Evolutionary conservation across 2,888 invertebrate species (phyloP), one percentile per base, ranked within the genome.

Genomic region (Euplagia quadripunctaria): DNA sequence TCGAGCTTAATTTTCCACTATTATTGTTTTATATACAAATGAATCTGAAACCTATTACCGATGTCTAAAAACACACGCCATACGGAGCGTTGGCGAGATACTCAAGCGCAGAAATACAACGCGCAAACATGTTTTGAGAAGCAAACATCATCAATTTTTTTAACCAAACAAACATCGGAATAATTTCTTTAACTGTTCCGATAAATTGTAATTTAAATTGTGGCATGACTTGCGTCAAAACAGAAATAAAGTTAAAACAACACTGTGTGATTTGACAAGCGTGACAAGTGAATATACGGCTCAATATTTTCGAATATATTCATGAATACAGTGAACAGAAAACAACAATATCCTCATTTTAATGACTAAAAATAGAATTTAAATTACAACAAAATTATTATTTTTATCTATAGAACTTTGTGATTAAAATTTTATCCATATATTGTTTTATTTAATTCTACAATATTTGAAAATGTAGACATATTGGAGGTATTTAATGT

Each of bases 391-490:
- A 58, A 49, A 66, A 42, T 20, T 63, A 14, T 42, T 51, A 43
- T 64, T 43, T 3, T 17, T 11, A 43, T 55, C 55, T n/a, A 42
- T 42, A 42, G 20, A 71, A 46, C 42, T 12, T 51, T 71, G 58
- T 64, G 64, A 66, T 68, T 68, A 63, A 72, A 43, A 64, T 49
- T 49, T 66, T 66, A 42, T 61, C 31, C 9, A 31, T 66, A 64
- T 20, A 49, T 9, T 52, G 66, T 72, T n/a, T 52, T 72, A 20
- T 55, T 68, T 5, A 64, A 52, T 16, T 52, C 51, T 68, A 43
- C 20, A 64, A 66, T 64, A 46, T 67, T 70, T 64, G 42, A 64
- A 71, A 49, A 71, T 68, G 55, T 68, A 65, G 49, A 49, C 70
- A 70, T 71, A 46, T 46, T 46, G 8, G 43, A 46, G 43, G 43